A percentile compares a stretch with the other conserved stretches of the same genome.
Conservation (phyloP, 2,888 invertebrate species). For the Ichneumoninae sp. region DNA sequence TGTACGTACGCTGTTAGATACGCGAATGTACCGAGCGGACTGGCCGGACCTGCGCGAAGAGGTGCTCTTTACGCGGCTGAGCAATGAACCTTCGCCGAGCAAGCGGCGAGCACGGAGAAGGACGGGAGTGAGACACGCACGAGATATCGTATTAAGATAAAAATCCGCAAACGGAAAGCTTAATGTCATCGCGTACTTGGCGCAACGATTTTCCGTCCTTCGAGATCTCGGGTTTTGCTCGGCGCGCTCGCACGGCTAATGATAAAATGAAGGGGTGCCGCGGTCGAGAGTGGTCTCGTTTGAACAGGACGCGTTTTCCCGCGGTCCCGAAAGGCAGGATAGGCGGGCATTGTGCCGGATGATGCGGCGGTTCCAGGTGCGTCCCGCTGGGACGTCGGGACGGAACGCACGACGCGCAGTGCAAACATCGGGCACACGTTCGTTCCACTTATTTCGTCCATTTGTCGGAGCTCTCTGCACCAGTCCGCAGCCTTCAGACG, state of each 20-base stretch:
- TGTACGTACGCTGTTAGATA: background rate
- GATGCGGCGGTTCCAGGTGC: slow-evolving; percentile 38
- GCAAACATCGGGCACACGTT: background rate
- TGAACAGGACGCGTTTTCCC: slow-evolving; percentile 56
- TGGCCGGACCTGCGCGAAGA: slow-evolving; percentile 2
- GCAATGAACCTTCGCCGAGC: slow-evolving; percentile 34
- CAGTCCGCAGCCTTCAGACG: slow-evolving; percentile 72
- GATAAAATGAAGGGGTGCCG: slow-evolving; percentile 46
- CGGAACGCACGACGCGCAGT: background rate
- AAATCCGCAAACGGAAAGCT: slow-evolving; percentile 75
- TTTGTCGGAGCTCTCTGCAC: slow-evolving; percentile 47
- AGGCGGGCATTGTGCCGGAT: slow-evolving; percentile 1
- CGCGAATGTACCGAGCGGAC: slow-evolving; percentile 45
- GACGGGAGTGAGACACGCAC: slow-evolving; percentile 63
- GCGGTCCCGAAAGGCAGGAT: slow-evolving; percentile 9
- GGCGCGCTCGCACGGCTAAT: slow-evolving; percentile 28
- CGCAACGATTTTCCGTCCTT: slow-evolving; percentile 70
- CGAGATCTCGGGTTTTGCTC: slow-evolving; percentile 31
- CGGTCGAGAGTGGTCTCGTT: slow-evolving; percentile 36
- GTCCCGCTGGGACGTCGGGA: slow-evolving; percentile 3
- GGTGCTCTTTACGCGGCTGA: slow-evolving; percentile 29
- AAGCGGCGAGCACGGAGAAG: slow-evolving; percentile 33
- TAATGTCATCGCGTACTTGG: slow-evolving; percentile 76
- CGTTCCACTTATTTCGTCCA: slow-evolving; percentile 17
- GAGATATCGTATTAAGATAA: slow-evolving; percentile 77